Conservation (phyloP, 2,888 invertebrate genomes). For the Epinotia bilunana region DNA sequence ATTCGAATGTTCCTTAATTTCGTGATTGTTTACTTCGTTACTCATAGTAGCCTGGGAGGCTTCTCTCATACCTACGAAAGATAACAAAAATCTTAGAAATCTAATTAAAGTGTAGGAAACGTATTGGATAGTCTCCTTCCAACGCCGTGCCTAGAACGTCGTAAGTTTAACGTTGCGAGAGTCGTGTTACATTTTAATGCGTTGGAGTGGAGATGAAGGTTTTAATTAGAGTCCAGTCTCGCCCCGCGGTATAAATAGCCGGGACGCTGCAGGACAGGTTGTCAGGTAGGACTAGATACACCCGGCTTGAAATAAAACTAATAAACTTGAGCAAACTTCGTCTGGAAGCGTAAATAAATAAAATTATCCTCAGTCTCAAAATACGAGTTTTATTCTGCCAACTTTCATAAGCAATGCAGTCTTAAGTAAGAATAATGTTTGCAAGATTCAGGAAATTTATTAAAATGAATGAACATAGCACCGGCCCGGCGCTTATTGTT, state of each 20-base stretch:
- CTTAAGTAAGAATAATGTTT: not conserved
- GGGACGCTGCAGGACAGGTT: slow-evolving; percentile 60
- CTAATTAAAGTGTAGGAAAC: not conserved
- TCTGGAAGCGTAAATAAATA: slow-evolving; percentile 32
- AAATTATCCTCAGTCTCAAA: slow-evolving; percentile 16
- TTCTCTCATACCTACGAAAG: not conserved
- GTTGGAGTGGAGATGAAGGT: slow-evolving; percentile 22
- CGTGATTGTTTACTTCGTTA: not conserved
- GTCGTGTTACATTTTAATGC: slow-evolving; percentile 23
- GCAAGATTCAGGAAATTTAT: slow-evolving; percentile 1
- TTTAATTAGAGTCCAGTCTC: slow-evolving; percentile 48
- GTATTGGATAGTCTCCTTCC: not conserved
- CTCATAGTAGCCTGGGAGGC: not conserved
- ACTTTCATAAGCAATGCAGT: not conserved
- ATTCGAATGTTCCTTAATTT: not conserved
- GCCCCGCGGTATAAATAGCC: slow-evolving; percentile 55
- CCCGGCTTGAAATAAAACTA: slow-evolving; percentile 63
- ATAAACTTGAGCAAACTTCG: slow-evolving; percentile 47
- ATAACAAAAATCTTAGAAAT: not conserved
- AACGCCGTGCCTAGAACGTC: slow-evolving; percentile 1
- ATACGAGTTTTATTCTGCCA: slow-evolving; percentile 7
- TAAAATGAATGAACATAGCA: not conserved
- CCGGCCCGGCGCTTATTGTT: not conserved
- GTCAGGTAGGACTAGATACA: slow-evolving; percentile 56
- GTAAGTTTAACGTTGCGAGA: slow-evolving; percentile 20